A percentile compares a stretch with the other conserved stretches of the same genome.
Conservation (phyloP, 2,888 invertebrate species). For the Electrophaes corylata region DNA sequence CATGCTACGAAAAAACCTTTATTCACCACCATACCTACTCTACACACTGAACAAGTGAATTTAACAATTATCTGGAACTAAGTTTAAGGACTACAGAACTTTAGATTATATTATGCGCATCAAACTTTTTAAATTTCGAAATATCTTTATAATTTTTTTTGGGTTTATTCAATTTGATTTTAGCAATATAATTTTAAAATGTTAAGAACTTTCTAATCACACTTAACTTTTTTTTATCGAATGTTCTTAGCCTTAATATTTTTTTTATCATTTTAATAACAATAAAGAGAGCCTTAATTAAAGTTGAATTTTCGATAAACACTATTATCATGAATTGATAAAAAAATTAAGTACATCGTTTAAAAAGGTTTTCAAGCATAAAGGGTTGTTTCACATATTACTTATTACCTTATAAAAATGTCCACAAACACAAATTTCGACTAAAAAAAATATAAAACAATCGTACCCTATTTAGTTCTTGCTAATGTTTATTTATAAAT, state of each 20-base stretch:
- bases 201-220: background rate
- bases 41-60: constrained; percentile 30
- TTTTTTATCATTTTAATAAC: constrained; percentile 15
- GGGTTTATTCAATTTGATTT: background rate
- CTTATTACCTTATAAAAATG: constrained; percentile 40
- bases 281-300: constrained; percentile 41
- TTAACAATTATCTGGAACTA: constrained; percentile 40
- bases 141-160: background rate
- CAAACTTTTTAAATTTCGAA: background rate
- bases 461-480: constrained; percentile 34
- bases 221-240: background rate
- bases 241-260: constrained; percentile 26
- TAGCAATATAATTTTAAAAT: background rate
- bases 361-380: constrained; percentile 30
- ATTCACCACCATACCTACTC: constrained; percentile 38
- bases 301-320: constrained; percentile 27
- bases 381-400: constrained; percentile 39
- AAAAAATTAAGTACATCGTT: constrained; percentile 45
- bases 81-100: constrained; percentile 30
- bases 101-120: background rate
- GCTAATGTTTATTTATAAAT: constrained; percentile 8
- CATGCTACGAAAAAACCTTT: constrained; percentile 60
- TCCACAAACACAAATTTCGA: constrained; percentile 41
- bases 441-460: constrained; percentile 44
- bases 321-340: constrained; percentile 27